A percentile compares a stretch with the other conserved stretches of the same genome.
These are phyloP conservation scores for Watersipora subatra DNA, from an alignment of 1,140 invertebrate species.

Conservation along the genomic window DNA sequence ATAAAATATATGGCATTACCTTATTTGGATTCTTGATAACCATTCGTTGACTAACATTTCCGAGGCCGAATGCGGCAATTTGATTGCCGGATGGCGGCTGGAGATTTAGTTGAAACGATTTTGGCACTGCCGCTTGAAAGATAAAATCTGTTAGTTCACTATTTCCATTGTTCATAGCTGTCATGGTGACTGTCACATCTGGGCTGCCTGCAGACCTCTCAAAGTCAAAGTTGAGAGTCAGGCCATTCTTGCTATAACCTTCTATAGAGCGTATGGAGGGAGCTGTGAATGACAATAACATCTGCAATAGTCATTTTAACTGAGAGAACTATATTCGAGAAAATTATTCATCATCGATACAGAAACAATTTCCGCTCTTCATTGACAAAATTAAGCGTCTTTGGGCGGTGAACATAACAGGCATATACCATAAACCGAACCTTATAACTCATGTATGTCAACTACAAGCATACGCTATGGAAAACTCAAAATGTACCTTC, in stretches of 20 bases:
- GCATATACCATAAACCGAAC: background rate
- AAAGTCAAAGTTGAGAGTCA: slow-evolving; percentile 1
- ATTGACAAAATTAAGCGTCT: background rate
- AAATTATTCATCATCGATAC: background rate
- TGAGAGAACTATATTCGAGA: background rate
- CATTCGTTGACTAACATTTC: background rate
- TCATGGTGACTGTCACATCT: background rate
- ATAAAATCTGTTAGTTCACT: background rate
- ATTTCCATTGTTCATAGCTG: background rate
- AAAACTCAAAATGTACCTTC: no score
- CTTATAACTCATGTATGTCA: no score
- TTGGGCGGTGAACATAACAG: background rate
- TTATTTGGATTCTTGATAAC: slow-evolving; percentile 1
- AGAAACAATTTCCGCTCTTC: background rate
- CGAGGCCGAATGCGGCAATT: background rate
- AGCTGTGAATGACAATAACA: background rate
- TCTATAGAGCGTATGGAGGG: background rate
- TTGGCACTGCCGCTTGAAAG: background rate
- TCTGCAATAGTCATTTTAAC: background rate
- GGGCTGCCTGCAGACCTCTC: background rate
- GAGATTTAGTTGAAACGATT: background rate
- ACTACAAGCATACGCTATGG: no score
- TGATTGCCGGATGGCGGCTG: background rate
- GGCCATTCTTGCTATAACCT: slow-evolving; percentile 1
- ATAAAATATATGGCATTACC: background rate